Evolutionary conservation across 2,797 vertebrate species (phyloP).

Genomic region (Thamnophis elegans): DNA sequence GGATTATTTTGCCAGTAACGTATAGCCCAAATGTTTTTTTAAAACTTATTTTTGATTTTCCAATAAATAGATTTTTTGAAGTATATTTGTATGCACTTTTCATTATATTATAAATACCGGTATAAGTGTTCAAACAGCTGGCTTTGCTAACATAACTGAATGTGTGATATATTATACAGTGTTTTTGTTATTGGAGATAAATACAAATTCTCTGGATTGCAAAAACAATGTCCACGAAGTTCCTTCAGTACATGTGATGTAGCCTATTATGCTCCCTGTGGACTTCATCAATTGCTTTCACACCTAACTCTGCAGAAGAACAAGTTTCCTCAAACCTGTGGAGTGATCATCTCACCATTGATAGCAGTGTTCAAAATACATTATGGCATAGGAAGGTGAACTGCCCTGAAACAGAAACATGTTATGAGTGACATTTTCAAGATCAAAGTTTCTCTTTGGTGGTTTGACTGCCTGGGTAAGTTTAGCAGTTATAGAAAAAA

Average conservation of each 20-base stretch:
- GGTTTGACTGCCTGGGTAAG: neutral
- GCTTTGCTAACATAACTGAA: neutral
- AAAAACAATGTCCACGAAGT: neutral
- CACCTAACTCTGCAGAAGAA: neutral
- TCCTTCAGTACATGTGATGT: neutral
- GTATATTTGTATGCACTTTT: neutral
- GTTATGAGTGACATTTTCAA: neutral
- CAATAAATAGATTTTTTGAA: neutral
- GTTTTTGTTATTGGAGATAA: neutral
- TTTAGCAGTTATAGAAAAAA: neutral
- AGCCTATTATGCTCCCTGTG: neutral
- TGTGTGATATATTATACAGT: neutral
- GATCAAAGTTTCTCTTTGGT: neutral
- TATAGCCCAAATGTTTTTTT: neutral
- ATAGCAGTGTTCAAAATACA: neutral
- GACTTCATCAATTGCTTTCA: neutral
- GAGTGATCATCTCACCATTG: too few relatives aligned
- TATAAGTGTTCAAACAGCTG: neutral
- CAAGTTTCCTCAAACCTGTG: neutral
- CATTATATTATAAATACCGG: too few relatives aligned
- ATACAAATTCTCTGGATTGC: neutral
- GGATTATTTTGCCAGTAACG: neutral
- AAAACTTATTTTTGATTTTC: neutral
- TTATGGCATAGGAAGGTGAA: neutral
- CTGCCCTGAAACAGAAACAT: neutral